phyloP scores from a whole-genome alignment of 2,113 vertebrate species.

The Octodon degus region DNA sequence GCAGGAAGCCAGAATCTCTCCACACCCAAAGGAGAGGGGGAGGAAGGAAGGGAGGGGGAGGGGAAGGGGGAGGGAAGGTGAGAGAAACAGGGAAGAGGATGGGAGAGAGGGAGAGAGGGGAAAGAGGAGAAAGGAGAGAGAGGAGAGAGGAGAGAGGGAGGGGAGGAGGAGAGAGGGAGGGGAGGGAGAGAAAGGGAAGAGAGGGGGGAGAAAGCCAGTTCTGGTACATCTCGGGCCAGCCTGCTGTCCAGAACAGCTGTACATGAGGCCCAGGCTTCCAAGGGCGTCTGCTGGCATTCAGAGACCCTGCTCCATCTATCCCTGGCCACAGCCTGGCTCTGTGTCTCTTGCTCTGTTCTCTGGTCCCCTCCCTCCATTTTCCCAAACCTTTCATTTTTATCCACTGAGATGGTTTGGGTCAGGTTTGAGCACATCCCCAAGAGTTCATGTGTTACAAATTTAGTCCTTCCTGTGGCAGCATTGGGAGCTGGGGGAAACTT shows the following conservation, averaged over 20 bases:
- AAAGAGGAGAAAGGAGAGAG: too few relatives aligned
- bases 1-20: not conserved
- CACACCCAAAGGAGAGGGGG: not conserved
- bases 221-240: not conserved
- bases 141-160: not conserved
- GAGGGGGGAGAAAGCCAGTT: too few relatives aligned
- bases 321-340: not conserved
- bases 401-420: not conserved
- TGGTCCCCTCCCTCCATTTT: not conserved
- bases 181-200: too few relatives aligned
- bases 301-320: not conserved
- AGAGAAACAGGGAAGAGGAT: too few relatives aligned
- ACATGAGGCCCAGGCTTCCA: not conserved
- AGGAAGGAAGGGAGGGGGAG: too few relatives aligned
- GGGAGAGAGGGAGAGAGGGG: accelerated
- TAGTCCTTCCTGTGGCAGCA: not conserved
- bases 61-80: too few relatives aligned
- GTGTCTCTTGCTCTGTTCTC: not conserved
- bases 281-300: not conserved
- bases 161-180: not conserved
- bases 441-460: not conserved
- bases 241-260: not conserved
- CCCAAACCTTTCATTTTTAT: not conserved
- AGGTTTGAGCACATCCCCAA: not conserved
- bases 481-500: not conserved